Evolutionary conservation across 2,888 invertebrate genomes (phyloP), one percentile per base, ranked within the genome.

Genomic region (Drosophila paramelanica): DNA sequence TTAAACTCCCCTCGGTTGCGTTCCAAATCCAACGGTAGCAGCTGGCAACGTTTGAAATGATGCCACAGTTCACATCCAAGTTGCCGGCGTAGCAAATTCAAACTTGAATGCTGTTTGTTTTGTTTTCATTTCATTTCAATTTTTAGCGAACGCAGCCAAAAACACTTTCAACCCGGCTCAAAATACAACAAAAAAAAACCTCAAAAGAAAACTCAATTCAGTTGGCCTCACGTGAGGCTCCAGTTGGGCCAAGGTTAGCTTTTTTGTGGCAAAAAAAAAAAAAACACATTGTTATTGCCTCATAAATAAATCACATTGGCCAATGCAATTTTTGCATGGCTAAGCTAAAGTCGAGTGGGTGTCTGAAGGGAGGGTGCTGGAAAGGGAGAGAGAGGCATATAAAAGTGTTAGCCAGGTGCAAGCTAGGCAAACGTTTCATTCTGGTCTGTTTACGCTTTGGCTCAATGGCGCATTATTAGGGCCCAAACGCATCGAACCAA

Each of bases 161-260:
- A 52, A 42, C 13, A 33, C 3, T 45, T 36, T 55, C 25, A 13
- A 33, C 33, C 11, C 33, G 33, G 33, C 33, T 46, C 33, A 39
- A 23, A 47, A 14, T 10, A 36, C 36, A 4, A 1, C 17, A 23
- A 23, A 23, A 23, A 56, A 56, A 36, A 43, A 17, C 31, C 13
- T n/a, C 31, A 31, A 31, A 31, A 31, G 31, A 46, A 56, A 45
- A 36, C 23, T 36, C 33, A 50, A 38, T 57, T 36, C 41, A 23
- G 25, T 36, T n/a, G 70, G 59, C 59, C 61, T 81, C 76, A 81
- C 81, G 82, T 79, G 85, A 84, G 59, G 53, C 14, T 31, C 17
- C 23, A 76, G 78, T 61, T 76, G 81, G 87, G 84, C 81, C 85
- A 85, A 85, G 85, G 85, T 87, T 81, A 86, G 62, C 58, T 65